Conservation (phyloP, 2,888 invertebrate genomes). For the Stenurella melanura region DNA sequence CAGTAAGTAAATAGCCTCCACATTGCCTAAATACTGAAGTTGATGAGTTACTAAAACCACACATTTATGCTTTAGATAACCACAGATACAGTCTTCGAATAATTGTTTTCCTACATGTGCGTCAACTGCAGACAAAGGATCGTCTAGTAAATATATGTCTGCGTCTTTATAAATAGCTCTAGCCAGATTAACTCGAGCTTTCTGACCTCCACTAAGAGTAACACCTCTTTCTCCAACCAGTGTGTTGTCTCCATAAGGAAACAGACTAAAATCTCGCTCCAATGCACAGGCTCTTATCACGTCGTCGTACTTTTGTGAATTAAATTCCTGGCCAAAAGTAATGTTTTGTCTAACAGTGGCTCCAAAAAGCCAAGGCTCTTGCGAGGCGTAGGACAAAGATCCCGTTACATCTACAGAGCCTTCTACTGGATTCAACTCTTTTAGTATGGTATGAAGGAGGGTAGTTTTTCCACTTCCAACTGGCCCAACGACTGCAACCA, state of each 20-base stretch:
- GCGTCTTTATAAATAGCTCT: conserved; percentile 12
- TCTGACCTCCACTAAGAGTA: conserved; percentile 10
- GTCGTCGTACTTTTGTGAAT: not conserved
- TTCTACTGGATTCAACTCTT: not conserved
- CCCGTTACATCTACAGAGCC: not conserved
- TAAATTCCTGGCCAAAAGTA: not conserved
- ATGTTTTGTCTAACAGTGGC: not conserved
- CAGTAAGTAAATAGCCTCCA: not conserved
- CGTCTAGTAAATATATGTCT: conserved; percentile 10
- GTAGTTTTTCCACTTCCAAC: not conserved
- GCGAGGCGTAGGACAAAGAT: not conserved
- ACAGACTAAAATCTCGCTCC: conserved; percentile 6
- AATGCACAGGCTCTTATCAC: not conserved
- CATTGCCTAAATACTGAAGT: not conserved
- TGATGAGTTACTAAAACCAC: conserved; percentile 5
- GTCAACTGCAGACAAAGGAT: conserved; percentile 4
- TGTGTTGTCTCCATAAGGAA: conserved; percentile 1
- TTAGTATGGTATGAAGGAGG: not conserved
- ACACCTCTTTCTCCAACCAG: conserved; percentile 14
- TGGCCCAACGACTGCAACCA: conserved; percentile 5
- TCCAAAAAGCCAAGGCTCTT: conserved; percentile 13
- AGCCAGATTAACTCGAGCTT: not conserved
- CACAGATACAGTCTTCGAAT: conserved; percentile 10
- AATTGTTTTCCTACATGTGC: not conserved
- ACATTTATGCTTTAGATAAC: conserved; percentile 1